Percentiles rank a stretch among this genome's conserved stretches.
These are phyloP conservation scores for Epizoanthus ramosus DNA, from an alignment of 92 coral and sea anemone genomes.

Conservation along the genomic window DNA sequence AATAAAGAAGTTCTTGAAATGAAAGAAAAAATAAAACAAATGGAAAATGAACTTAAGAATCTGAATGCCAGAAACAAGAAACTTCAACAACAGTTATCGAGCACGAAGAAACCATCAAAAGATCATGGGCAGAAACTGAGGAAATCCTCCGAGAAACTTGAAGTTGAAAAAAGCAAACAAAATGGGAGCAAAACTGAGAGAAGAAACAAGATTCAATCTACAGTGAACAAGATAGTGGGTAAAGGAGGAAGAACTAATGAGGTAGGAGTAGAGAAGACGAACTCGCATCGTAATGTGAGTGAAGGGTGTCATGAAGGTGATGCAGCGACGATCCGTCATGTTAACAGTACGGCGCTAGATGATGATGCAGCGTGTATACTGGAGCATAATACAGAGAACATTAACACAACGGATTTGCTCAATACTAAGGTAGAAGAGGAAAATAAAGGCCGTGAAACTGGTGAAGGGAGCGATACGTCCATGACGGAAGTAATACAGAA, in stretches of 20 bases:
- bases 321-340: not conserved
- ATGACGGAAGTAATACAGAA: not conserved
- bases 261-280: not conserved
- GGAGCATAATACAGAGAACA: conserved; percentile 18
- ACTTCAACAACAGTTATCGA: conserved; percentile 14
- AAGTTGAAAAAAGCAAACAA: conserved; percentile 11
- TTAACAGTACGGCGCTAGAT: not conserved
- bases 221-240: not conserved
- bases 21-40: not conserved
- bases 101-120: not conserved
- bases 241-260: not conserved
- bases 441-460: not conserved
- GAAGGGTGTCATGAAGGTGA: not conserved
- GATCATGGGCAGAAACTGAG: not conserved
- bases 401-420: not conserved
- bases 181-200: not conserved
- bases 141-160: not conserved
- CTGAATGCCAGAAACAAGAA: not conserved
- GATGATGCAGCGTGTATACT: not conserved
- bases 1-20: not conserved
- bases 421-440: conserved; percentile 21
- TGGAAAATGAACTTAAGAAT: conserved; percentile 1
- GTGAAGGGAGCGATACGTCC: not conserved
- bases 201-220: not conserved
- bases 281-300: not conserved